Evolutionary conservation across 1,140 invertebrate genomes (phyloP), one percentile per base, ranked within the genome.

Genomic region (Aphaenogaster ashmeadi): DNA sequence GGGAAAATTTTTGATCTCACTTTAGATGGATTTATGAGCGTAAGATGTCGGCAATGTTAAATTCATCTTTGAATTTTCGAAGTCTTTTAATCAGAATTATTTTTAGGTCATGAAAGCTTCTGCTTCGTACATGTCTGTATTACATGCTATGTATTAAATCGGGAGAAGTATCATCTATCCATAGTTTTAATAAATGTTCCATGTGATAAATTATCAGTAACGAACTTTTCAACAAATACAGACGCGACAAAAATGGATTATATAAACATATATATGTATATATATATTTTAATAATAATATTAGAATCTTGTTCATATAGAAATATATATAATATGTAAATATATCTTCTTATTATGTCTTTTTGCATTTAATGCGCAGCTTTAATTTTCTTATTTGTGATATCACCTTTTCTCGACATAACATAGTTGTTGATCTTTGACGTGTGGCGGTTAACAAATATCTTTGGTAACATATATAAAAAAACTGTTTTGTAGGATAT

Each of bases 1-100:
- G 90, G 90, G 52, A 87, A 80, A 85, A 27, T 91, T 44, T 54
- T 80, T 3, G 69, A 89, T 27, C 56, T 91, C 13, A 91, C 89
- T 21, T 72, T 91, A 9, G 38, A 87, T 67, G 47, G 77, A 11
- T 91, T 91, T 67, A 41, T 88, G 33, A 80, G 18, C 33, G 90
- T 91, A 89, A 81, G 85, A 4, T 2, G 21, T 62, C 56, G 8
- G 15, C 9, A 5, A 54, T 41, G 0, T 6, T 71, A 50, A 38
- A 38, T 8, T 1, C 21, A 21, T 41, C 3, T 27, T 0, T 15
- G n/a, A n/a, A 41, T 33, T 36, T n/a, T 50, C 7, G 18, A 13
- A 6, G 4, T 79, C 8, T 41, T 36, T n/a, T 13, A 33, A 33
- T 1, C 3, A 8, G 38, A 83, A 44, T 33, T 1, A 15, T 67